phyloP scores from a whole-genome alignment of 2,888 invertebrate genomes.

The Tachina fera region DNA sequence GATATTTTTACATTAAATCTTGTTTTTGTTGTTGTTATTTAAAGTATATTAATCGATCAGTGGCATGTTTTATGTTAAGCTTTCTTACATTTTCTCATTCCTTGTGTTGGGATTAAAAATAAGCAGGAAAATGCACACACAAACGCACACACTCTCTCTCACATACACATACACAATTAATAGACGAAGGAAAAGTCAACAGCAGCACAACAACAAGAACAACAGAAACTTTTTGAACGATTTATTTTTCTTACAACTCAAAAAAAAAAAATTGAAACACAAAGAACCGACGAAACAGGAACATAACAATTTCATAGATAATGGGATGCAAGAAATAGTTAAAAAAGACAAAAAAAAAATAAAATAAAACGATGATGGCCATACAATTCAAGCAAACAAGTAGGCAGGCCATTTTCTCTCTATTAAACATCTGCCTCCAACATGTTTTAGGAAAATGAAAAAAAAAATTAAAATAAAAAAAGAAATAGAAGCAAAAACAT shows the following conservation, averaged over 20 bases:
- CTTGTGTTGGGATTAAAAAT: slow-evolving; percentile 49
- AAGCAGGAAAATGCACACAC: slow-evolving; percentile 39
- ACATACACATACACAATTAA: not conserved
- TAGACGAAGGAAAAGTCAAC: slow-evolving; percentile 48
- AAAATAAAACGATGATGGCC: slow-evolving; percentile 53
- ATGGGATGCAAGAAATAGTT: slow-evolving; percentile 65
- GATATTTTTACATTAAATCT: slow-evolving; percentile 62
- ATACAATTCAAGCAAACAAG: slow-evolving; percentile 36
- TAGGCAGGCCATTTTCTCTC: slow-evolving; percentile 47
- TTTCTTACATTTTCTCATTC: slow-evolving; percentile 59
- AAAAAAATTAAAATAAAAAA: slow-evolving; percentile 1
- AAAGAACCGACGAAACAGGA: slow-evolving; percentile 61
- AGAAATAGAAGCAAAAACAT: slow-evolving; percentile 10
- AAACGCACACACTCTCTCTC: not conserved
- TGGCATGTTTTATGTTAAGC: slow-evolving; percentile 62
- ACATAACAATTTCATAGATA: slow-evolving; percentile 69
- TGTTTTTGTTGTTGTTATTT: slow-evolving; percentile 55
- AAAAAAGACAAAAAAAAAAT: slow-evolving; percentile 26
- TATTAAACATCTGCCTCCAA: slow-evolving; percentile 70
- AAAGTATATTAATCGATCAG: slow-evolving; percentile 71
- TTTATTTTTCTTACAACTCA: slow-evolving; percentile 20
- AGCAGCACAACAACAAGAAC: slow-evolving; percentile 14
- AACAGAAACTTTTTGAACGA: not conserved
- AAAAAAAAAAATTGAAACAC: not conserved
- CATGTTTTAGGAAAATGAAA: slow-evolving; percentile 52